Base-by-base conservation (phyloP, 2,888 invertebrate genomes). In the Rhagophthalmus giganteus region DNA sequence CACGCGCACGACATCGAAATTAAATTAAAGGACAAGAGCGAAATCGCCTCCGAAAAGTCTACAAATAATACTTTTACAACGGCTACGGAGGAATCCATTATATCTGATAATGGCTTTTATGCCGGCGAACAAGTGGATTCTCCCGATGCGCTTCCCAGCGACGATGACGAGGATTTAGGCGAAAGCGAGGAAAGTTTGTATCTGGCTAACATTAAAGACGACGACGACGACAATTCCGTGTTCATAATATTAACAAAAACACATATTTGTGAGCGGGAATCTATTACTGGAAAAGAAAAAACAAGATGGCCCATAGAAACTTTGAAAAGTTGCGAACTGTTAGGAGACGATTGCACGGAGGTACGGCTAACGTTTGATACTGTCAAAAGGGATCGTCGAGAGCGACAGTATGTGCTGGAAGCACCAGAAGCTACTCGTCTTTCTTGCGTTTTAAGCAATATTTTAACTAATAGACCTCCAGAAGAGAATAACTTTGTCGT, bases 301-400 rank as follows among this genome's bases (percentile, higher is more conserved):
- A 64, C 67, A 1, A 61, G 69, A 10, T 83, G 82, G 81, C 76
- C 76, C 35, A 61, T 81, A 1, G 76, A 76, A 57, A 76, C 76
- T 2, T 68, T 83, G 38, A 72, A 77, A 54, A 77, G 76, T 11
- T 82, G 81, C 65, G 78, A 78, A 55, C 61, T 58, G 34, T 10
- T 61, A 1, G 48, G 38, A 1, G 63, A 64, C 32, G 62, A 65
- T 5, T 61, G 63, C 26, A 70, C 74, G 6, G 69, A 75, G 2
- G 70, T 80, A 16, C 79, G 78, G 5, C 68, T 85, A 24, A 78
- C 80, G 33, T 86, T 85, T 65, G 84, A 85, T 67, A 84, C 85
- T 0, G 70, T 81, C 9, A 76, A 80, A 57, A 76, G 76, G 55
- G 80, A 82, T 65, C 77, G 81, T 50, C 77, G 79, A 59, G 78